A percentile compares a stretch with the other conserved stretches of the same genome.
These are phyloP conservation scores for Chloroceryle amazona DNA, from an alignment of 2,797 vertebrate species.

Conservation along the genomic window DNA sequence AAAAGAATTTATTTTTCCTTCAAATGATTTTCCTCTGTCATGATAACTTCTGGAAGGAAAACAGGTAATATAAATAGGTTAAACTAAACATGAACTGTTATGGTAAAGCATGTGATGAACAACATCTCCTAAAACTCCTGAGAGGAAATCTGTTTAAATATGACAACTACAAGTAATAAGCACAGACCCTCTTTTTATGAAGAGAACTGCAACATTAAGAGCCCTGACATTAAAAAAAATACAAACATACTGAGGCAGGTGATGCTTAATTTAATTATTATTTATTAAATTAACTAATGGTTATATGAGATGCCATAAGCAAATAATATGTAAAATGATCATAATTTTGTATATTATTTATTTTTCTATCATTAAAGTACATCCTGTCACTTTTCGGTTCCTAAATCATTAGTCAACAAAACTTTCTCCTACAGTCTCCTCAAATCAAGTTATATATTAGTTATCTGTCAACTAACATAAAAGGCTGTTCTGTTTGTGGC, in stretches of 20 bases:
- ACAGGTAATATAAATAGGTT: background rate
- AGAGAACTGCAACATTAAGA: background rate
- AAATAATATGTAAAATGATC: background rate
- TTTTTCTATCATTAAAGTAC: background rate
- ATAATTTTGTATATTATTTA: background rate
- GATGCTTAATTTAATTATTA: background rate
- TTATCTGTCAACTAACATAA: background rate
- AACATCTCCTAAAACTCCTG: background rate
- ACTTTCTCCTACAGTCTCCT: background rate
- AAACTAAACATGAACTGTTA: background rate
- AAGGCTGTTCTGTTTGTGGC: background rate
- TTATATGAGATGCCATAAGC: background rate
- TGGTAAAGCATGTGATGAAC: background rate
- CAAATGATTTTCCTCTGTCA: slow-evolving; percentile 15
- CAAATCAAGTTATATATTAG: background rate
- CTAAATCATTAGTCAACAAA: background rate
- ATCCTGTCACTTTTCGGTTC: background rate
- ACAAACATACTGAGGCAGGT: background rate
- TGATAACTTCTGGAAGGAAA: slow-evolving; percentile 33
- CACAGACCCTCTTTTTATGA: background rate
- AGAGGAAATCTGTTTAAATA: background rate
- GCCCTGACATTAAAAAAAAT: background rate
- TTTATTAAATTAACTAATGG: background rate
- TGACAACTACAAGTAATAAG: background rate
- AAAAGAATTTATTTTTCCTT: background rate